A percentile compares a stretch with the other conserved stretches of the same genome.
phyloP scores from a whole-genome alignment of 2,113 vertebrate species.

The Athene cunicularia region DNA sequence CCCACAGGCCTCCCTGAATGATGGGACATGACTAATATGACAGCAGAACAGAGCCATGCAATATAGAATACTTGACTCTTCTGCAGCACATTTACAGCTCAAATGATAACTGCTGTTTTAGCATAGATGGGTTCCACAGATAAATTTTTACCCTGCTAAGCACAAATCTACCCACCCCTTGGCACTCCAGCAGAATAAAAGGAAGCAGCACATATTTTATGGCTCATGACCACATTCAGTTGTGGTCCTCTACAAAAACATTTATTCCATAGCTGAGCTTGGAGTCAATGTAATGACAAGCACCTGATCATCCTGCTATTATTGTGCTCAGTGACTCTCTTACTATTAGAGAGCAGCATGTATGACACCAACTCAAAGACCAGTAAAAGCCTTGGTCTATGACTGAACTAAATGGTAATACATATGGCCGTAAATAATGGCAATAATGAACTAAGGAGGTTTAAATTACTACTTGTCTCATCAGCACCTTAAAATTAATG shows the following conservation, averaged over 20 bases:
- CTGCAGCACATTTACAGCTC: background rate
- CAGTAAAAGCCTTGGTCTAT: background rate
- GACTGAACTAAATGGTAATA: background rate
- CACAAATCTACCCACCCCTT: background rate
- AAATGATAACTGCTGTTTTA: background rate
- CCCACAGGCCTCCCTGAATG: background rate
- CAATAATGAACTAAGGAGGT: background rate
- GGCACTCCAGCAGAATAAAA: slow-evolving; percentile 7
- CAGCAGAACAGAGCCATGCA: background rate
- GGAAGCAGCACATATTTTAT: slow-evolving; percentile 10
- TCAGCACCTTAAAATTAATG: background rate
- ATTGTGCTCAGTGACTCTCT: background rate
- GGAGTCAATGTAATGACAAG: background rate
- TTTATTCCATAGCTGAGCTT: background rate
- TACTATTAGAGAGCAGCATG: background rate
- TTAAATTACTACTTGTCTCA: background rate
- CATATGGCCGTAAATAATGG: background rate
- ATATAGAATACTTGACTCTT: background rate
- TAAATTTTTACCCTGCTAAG: slow-evolving; percentile 17
- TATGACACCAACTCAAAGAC: background rate
- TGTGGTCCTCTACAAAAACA: background rate
- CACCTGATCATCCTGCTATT: background rate
- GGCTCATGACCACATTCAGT: slow-evolving; percentile 27
- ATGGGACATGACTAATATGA: background rate
- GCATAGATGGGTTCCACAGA: background rate